Evolutionary conservation across 1,140 invertebrate species (phyloP), one percentile per base, ranked within the genome.

Genomic region (Brevipalpus yothersi): DNA sequence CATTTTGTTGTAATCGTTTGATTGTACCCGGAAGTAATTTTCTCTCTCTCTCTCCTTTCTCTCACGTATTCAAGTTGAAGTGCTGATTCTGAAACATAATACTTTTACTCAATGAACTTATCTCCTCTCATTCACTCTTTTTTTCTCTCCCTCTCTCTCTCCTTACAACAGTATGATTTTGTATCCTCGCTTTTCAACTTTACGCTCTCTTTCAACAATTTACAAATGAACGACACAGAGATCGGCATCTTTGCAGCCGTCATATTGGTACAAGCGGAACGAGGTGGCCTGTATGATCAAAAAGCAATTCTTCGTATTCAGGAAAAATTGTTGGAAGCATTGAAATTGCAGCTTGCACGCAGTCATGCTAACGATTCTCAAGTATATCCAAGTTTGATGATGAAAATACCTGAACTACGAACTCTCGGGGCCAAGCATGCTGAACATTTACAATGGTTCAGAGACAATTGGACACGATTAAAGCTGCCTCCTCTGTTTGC

Each of bases 371-470:
- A 69, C 17, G 75, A 78, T 56, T 69, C 77, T 59, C 78, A 80
- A 63, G 74, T 83, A 43, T 79, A 82, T 69, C 76, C 79, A 49
- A 78, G 76, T 61, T 74, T 86, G 59, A 73, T 83, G 61, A 75
- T 77, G 56, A 82, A 84, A 70, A 75, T 90, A 65, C 71, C 80
- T 7, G 86, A 93, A 69, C 74, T 93, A 56, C 75, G 82, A 53
- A 78, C 79, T 41, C 76, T 95, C n/a, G 86, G 89, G 1, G 76
- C 76, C 17, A 82, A 83, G 64, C 89, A 94, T 71, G 78, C 80
- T 62, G 80, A 83, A 65, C 82, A 90, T 64, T 75, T 95, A 63
- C 79, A 85, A 66, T 95, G 89, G 87, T 91, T 88, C 70, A 78
- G 88, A 62, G 73, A 79, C 60, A 83, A 91, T 72, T 93, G 88